These are phyloP conservation scores for Selene dorsalis DNA, from an alignment of 2,797 vertebrate species.

Conservation along the genomic window DNA sequence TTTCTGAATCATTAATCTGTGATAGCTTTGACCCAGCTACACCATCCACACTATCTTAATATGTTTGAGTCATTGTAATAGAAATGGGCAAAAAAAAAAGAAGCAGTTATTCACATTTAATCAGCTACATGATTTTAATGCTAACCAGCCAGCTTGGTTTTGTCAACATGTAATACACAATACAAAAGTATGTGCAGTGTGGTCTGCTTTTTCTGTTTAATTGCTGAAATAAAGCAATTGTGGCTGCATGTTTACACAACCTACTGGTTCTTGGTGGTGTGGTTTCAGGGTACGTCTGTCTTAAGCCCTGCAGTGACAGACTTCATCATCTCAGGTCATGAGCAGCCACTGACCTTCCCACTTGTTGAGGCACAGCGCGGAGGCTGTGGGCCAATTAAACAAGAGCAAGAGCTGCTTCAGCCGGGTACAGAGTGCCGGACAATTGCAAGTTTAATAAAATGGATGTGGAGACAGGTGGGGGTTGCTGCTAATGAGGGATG, in stretches of 20 bases:
- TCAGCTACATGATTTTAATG: not conserved
- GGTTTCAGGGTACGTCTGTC: constrained; percentile 38
- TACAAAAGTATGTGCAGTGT: not conserved
- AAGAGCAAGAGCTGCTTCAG: constrained; percentile 63
- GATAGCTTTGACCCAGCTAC: not conserved
- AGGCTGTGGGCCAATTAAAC: constrained; percentile 75
- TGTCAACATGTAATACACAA: not conserved
- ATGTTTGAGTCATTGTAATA: not conserved
- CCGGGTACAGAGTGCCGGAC: constrained; percentile 62
- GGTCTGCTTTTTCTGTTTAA: not conserved
- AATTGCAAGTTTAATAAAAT: constrained; percentile 76
- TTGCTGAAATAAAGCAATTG: too few relatives aligned
- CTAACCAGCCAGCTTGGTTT: not conserved
- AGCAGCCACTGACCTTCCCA: constrained; percentile 79
- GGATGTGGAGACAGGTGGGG: constrained; percentile 76
- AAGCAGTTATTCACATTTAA: not conserved
- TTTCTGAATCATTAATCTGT: not conserved
- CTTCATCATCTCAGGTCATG: constrained; percentile 72
- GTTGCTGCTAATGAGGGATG: constrained; percentile 77
- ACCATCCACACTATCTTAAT: not conserved
- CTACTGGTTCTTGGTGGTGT: not conserved
- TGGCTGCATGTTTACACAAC: not conserved
- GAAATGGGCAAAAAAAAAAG: not conserved
- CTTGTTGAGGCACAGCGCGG: constrained; percentile 67
- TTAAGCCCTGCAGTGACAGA: constrained; percentile 66